Conservation (phyloP, 2,113 vertebrate species). For the Albula glossodonta region DNA sequence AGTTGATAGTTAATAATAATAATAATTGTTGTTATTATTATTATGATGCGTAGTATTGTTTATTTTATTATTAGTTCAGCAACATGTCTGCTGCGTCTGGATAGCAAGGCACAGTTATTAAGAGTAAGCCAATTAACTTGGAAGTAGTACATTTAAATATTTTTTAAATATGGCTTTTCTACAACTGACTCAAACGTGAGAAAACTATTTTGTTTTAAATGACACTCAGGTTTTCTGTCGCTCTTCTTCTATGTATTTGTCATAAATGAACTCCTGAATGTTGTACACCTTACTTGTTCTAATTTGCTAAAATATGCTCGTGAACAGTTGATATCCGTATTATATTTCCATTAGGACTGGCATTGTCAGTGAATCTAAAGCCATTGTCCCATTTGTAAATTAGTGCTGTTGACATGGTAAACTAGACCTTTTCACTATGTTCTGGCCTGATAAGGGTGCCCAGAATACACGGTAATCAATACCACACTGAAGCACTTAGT, state of each 20-base stretch:
- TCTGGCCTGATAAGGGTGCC: not conserved
- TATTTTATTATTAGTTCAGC: no score
- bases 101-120: no score
- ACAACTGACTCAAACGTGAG: no score
- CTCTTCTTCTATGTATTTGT: not conserved
- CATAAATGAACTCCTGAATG: not conserved
- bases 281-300: not conserved
- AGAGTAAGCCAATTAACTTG: no score
- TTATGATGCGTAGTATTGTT: no score
- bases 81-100: no score
- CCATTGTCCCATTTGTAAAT: not conserved
- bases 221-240: not conserved
- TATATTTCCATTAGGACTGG: not conserved
- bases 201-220: no score
- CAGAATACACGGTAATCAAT: slow-evolving; percentile 11
- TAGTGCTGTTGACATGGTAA: slow-evolving; percentile 5
- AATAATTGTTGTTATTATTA: no score
- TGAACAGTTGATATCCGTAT: not conserved
- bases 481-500: slow-evolving; percentile 5
- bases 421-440: not conserved
- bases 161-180: no score
- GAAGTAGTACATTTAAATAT: no score
- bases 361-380: not conserved
- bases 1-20: no score
- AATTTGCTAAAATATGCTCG: not conserved